These are phyloP conservation scores for Eutrigla gurnardus DNA, from an alignment of 2,797 vertebrate species.

Conservation along the genomic window DNA sequence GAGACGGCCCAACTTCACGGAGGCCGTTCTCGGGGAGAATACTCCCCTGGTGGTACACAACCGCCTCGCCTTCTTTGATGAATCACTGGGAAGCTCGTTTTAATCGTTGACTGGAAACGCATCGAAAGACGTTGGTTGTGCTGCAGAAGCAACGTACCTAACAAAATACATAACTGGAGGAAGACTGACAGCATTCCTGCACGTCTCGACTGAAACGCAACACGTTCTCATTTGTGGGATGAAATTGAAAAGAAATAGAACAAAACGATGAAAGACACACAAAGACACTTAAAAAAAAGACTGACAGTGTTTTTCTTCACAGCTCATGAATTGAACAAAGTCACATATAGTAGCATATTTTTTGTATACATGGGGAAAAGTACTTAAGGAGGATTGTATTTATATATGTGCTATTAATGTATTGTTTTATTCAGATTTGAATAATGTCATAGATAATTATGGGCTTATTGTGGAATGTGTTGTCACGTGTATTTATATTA, in stretches of 20 bases:
- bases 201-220: constrained; percentile 23
- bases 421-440: constrained; percentile 20
- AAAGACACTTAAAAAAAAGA: background rate
- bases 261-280: constrained; percentile 10
- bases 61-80: constrained; percentile 78
- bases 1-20: constrained; percentile 84
- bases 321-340: background rate
- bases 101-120: constrained; percentile 21
- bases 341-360: background rate
- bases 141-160: background rate
- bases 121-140: background rate
- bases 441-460: background rate
- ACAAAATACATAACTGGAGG: background rate
- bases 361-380: background rate
- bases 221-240: background rate
- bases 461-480: background rate
- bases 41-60: constrained; percentile 53
- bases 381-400: constrained; percentile 11
- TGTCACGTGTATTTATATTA: constrained; percentile 28
- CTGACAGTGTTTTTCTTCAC: background rate
- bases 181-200: constrained; percentile 2
- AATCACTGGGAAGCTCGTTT: constrained; percentile 69
- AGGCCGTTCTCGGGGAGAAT: constrained; percentile 74
- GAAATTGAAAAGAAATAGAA: background rate
- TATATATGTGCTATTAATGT: constrained; percentile 25